Base-by-base conservation (phyloP, 1,140 invertebrate species). In the Nasonia longicornis region DNA sequence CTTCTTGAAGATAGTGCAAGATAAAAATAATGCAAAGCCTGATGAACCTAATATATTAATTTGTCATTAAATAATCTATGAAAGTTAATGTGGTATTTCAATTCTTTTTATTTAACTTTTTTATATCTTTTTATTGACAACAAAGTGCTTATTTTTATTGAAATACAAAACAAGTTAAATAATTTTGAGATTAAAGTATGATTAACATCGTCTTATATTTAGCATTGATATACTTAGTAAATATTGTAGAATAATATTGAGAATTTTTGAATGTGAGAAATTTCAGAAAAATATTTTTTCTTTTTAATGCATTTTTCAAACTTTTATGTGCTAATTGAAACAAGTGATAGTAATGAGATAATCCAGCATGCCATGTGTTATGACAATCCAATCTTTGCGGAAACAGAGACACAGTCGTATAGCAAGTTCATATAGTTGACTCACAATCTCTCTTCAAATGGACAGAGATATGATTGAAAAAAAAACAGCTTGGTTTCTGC, bases 311-410 rank as follows among this genome's bases (percentile, higher is more conserved):
- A 42, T 10, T 42, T 8, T 42, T 42, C 38, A 42, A 42, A 6
- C 7, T 42, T 8, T 42, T 42, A 8, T 7, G 38, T 42, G 1
- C 8, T 42, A 42, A 42, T 42, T 14, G n/a, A 69, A 29, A 7
- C 14, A 29, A 69, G 26, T 14, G 10, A 77, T 70, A 64, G 1
- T 72, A 38, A 29, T 75, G 26, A 80, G 72, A 75, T 80, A 80
- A 80, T 12, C n/a, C 42, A 74, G 0, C 22, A 31, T 48, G n/a
- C 2, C 29, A 48, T 45, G 26, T 74, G 45, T 20, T 64, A 2
- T 72, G 31, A 72, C n/a, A 38, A 52, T 42, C 26, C 52, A 8
- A 1, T 69, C n/a, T 70, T n/a, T 71, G 16, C 38, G 3, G 35
- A 45, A 0, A 31, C n/a, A 0, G 48, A 67, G 16, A 63, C 6